Evolutionary conservation across 2,888 invertebrate species (phyloP).

Genomic region (Tiphia femorata): DNA sequence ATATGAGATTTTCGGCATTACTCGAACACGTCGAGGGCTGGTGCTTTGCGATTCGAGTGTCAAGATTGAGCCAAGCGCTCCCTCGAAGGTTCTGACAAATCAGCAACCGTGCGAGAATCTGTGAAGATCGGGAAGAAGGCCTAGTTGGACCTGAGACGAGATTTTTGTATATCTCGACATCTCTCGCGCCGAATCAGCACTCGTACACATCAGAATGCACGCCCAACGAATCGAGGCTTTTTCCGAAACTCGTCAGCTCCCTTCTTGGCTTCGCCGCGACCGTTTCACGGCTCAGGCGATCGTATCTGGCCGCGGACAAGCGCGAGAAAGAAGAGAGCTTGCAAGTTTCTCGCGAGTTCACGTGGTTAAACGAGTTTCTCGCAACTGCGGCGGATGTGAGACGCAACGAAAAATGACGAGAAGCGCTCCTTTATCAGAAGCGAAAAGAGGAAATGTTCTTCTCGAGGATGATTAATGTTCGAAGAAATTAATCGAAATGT

Average conservation of each 20-base stretch:
- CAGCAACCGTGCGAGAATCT: slow-evolving; percentile 14
- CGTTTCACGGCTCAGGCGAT: background rate
- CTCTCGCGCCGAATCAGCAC: slow-evolving; percentile 33
- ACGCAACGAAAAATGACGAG: background rate
- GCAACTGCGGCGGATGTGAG: background rate
- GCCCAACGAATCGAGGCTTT: background rate
- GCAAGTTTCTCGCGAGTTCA: background rate
- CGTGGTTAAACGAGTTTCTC: background rate
- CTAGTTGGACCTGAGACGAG: slow-evolving; percentile 20
- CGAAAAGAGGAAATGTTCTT: background rate
- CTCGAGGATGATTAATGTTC: background rate
- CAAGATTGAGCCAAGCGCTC: slow-evolving; percentile 8
- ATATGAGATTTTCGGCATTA: no score
- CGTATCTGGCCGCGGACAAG: background rate
- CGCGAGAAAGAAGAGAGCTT: background rate
- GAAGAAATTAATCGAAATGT: no score
- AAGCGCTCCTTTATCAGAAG: background rate
- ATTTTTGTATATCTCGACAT: slow-evolving; percentile 26
- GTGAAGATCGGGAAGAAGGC: slow-evolving; percentile 14
- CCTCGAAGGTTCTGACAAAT: slow-evolving; percentile 23
- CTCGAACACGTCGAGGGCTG: no score
- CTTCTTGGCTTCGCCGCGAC: background rate
- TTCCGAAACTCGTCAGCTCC: background rate
- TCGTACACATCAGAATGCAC: slow-evolving; percentile 20
- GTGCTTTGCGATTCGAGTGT: background rate